A percentile compares a stretch with the other conserved stretches of the same genome.
These are phyloP conservation scores for Cryptotermes secundus DNA, from an alignment of 1,140 invertebrate genomes.

Conservation along the genomic window DNA sequence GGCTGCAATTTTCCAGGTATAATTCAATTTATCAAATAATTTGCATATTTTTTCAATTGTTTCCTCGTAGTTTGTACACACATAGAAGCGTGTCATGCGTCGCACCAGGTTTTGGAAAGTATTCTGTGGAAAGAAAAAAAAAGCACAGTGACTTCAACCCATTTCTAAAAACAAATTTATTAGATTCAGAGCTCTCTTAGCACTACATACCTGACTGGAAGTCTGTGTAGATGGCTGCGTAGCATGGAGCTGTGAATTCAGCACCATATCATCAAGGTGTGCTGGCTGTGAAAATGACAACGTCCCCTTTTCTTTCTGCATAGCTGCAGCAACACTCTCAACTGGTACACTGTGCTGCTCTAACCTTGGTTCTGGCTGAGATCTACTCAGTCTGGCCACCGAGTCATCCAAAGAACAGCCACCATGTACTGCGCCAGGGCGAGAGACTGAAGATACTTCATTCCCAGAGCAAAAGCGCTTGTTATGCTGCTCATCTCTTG, in stretches of 20 bases:
- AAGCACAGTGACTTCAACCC: no score
- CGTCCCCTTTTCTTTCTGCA: conserved; percentile 23
- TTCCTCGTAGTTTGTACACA: conserved; percentile 63
- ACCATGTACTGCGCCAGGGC: conserved; percentile 36
- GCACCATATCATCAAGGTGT: conserved; percentile 77
- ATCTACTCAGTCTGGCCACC: conserved; percentile 40
- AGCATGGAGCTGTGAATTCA: conserved; percentile 70
- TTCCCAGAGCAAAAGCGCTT: conserved; percentile 46
- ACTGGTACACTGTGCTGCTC: background rate
- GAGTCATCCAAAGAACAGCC: conserved; percentile 24
- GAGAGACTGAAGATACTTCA: conserved; percentile 39
- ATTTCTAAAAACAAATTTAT: no score
- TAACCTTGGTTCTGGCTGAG: conserved; percentile 47
- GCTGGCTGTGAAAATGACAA: conserved; percentile 87
- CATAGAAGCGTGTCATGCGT: conserved; percentile 91
- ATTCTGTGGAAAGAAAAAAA: no score
- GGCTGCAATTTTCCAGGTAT: no score
- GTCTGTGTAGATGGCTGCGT: conserved; percentile 57
- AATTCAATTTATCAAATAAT: no score
- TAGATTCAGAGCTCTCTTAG: background rate
- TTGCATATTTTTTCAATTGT: conserved; percentile 61
- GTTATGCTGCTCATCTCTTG: background rate
- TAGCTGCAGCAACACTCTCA: background rate
- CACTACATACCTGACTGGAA: conserved; percentile 45
- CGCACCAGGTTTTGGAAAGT: conserved; percentile 79